phyloP scores from a whole-genome alignment of 1,140 invertebrate genomes.

The Pararge aegeria region DNA sequence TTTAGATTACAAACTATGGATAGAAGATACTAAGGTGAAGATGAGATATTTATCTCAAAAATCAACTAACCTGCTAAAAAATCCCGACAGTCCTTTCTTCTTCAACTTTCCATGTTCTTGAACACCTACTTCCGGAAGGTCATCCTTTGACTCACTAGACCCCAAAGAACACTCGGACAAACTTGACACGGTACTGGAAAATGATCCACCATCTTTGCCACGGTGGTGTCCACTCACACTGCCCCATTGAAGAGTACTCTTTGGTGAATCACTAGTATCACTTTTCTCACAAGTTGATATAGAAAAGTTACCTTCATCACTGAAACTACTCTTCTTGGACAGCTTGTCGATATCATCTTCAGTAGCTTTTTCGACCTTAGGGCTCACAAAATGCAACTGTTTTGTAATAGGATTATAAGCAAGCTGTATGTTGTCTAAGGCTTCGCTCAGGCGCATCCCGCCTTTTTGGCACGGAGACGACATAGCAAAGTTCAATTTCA shows the following conservation, averaged over 20 bases:
- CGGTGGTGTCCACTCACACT: slow-evolving; percentile 75
- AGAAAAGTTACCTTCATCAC: slow-evolving; percentile 77
- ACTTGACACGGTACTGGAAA: slow-evolving; percentile 77
- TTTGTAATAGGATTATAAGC: slow-evolving; percentile 79
- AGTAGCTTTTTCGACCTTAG: slow-evolving; percentile 57
- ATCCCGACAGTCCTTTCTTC: slow-evolving; percentile 75
- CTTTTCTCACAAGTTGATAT: slow-evolving; percentile 77
- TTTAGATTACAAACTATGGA: background rate
- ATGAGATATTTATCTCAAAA: too few relatives aligned
- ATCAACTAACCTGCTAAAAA: slow-evolving; percentile 73
- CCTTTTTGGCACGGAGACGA: slow-evolving; percentile 70
- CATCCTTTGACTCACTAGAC: slow-evolving; percentile 67
- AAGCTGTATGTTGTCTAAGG: slow-evolving; percentile 76
- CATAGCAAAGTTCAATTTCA: slow-evolving; percentile 44
- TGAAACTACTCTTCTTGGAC: slow-evolving; percentile 74
- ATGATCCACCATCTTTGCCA: slow-evolving; percentile 73
- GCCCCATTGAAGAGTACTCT: slow-evolving; percentile 72
- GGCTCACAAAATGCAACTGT: slow-evolving; percentile 76
- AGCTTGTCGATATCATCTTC: slow-evolving; percentile 66
- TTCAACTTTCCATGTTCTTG: slow-evolving; percentile 64
- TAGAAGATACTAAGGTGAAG: too few relatives aligned
- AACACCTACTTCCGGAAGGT: slow-evolving; percentile 41
- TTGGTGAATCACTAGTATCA: slow-evolving; percentile 74
- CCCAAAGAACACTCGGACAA: slow-evolving; percentile 73
- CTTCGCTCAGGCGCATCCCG: slow-evolving; percentile 76